Conservation (phyloP, 2,888 invertebrate species). For the Maniola hyperantus region DNA sequence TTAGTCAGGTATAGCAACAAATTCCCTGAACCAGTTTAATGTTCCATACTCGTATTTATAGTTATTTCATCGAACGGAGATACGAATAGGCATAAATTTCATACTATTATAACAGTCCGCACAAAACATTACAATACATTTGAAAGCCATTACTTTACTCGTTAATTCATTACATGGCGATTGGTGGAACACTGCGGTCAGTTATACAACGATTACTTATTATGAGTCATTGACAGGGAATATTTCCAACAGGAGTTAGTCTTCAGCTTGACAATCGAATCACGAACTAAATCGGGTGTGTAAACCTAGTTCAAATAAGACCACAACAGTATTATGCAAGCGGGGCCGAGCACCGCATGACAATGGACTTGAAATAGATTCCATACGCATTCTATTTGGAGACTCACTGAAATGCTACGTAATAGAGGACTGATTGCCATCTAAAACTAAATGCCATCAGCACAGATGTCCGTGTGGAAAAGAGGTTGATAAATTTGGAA, state of each 20-base stretch:
- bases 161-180: constrained; percentile 33
- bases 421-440: neutral
- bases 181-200: constrained; percentile 32
- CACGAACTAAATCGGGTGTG: constrained; percentile 41
- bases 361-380: constrained; percentile 73
- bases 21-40: neutral
- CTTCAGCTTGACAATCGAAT: constrained; percentile 47
- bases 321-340: constrained; percentile 65
- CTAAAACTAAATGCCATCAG: no score
- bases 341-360: constrained; percentile 60
- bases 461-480: no score
- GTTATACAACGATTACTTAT: constrained; percentile 31
- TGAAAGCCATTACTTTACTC: constrained; percentile 33
- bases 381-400: constrained; percentile 38
- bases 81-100: constrained; percentile 31
- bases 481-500: no score
- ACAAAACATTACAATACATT: constrained; percentile 35
- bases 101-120: constrained; percentile 31
- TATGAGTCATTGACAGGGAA: constrained; percentile 39
- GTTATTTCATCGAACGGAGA: constrained; percentile 6
- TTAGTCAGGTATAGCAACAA: no score
- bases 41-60: neutral
- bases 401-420: constrained; percentile 11
- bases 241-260: constrained; percentile 52
- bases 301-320: constrained; percentile 51